Evolutionary conservation across 2,113 vertebrate genomes (phyloP).

Genomic region (Bubo bubo): DNA sequence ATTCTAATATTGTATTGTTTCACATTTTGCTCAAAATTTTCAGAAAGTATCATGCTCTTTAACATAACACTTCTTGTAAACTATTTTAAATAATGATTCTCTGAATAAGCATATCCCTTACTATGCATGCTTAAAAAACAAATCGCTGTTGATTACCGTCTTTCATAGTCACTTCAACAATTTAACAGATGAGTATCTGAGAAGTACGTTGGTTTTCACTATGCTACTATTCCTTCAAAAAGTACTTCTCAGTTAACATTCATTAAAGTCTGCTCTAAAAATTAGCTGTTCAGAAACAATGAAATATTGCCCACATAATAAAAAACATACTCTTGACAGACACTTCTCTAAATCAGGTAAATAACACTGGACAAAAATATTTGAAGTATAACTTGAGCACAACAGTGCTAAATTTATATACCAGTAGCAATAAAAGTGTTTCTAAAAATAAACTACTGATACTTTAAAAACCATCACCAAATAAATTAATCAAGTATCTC

Average conservation of each 20-base stretch:
- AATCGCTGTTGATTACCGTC: background rate
- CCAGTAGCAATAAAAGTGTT: background rate
- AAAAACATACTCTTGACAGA: background rate
- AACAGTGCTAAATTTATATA: background rate
- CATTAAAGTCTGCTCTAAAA: background rate
- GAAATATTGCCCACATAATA: background rate
- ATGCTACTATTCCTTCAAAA: background rate
- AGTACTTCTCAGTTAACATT: background rate
- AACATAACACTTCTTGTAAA: background rate
- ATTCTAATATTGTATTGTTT: background rate
- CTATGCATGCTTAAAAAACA: background rate
- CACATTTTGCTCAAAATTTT: background rate
- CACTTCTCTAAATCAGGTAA: background rate
- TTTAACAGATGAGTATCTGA: background rate
- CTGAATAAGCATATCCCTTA: background rate
- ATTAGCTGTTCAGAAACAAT: background rate
- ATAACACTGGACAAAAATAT: background rate
- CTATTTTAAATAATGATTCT: background rate
- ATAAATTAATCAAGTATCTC: background rate
- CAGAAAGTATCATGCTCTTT: background rate
- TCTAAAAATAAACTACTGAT: background rate
- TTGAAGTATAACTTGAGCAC: background rate
- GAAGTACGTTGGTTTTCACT: background rate
- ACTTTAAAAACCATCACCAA: background rate
- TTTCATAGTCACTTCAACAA: background rate